phyloP scores from a whole-genome alignment of 1,140 invertebrate species.

The Bilobella aurantiaca region DNA sequence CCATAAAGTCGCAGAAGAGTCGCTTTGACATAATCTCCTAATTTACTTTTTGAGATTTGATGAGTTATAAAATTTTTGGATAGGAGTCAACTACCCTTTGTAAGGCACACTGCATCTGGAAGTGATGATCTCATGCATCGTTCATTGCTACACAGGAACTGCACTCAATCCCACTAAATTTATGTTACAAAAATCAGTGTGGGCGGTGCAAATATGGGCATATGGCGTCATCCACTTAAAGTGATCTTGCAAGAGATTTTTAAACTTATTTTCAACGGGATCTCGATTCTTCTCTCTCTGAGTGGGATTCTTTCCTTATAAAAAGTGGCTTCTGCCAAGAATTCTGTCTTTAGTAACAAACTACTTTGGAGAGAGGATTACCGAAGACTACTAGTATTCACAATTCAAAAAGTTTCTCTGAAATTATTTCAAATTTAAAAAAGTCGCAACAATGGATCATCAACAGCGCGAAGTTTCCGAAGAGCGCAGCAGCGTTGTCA shows the following conservation, averaged over 20 bases:
- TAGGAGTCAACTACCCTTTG: no score
- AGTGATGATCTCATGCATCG: no score
- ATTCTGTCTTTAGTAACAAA: background rate
- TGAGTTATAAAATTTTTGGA: no score
- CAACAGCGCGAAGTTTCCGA: background rate
- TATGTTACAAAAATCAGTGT: no score
- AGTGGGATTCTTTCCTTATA: background rate
- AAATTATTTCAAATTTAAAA: background rate
- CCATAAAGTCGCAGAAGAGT: no score
- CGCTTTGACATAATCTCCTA: no score
- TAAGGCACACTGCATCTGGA: no score
- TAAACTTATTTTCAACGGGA: no score
- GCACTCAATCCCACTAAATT: no score
- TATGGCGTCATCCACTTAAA: background rate
- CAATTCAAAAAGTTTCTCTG: background rate
- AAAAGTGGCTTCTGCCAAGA: background rate
- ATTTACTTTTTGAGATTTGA: no score
- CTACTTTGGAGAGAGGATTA: background rate
- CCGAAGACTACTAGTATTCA: background rate
- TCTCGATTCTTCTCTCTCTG: background rate
- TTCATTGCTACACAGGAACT: no score
- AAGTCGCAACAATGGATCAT: background rate
- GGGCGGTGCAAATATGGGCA: background rate
- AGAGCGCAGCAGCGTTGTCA: background rate
- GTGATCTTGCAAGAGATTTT: background rate